Base-by-base conservation (phyloP, 2,888 invertebrate species). In the Leucophenga maculata region DNA sequence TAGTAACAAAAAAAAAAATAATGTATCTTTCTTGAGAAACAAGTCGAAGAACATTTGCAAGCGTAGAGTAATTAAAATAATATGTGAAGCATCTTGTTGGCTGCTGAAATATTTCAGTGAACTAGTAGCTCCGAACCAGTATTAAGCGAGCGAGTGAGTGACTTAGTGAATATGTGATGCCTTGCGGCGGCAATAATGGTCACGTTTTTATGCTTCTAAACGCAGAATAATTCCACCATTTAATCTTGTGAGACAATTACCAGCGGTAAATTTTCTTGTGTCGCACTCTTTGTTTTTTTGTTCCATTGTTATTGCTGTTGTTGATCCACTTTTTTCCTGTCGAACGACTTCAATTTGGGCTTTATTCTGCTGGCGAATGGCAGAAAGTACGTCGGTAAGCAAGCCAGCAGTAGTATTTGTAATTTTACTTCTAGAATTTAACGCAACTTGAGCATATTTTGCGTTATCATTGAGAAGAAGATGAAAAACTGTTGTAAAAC, bases 231-330 rank as follows among this genome's bases (percentile, higher is more conserved):
- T 77, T 77, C 72, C 70, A 71, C 72, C 75, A 75, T 79, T 71
- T 71, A 77, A 77, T 77, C 76, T 79, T 77, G 78, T 79, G 77
- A 71, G 72, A 78, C 80, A 79, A 78, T 78, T 78, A 78, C 76
- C 66, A 79, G 72, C 77, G 80, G 80, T 78, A 78, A 72, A 76
- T 75, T 76, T 32, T 14, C 39, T 60, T 60, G 14, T 50, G 48
- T 13, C 48, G 16, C 32, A 32, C 32, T 60, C 62, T 44, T 71
- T 64, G 54, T 64, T 48, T 71, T 68, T 48, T 59, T 60, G 59
- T 67, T 72, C 66, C 69, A 73, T 50, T 66, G 66, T 68, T 22
- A 26, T 26, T 26, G 67, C 54, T 16, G 62, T 67, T 70, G 57
- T 71, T 69, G 75, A 70, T 73, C 78, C 73, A 75, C 50, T 77